Evolutionary conservation across 1,140 invertebrate genomes (phyloP), one percentile per base, ranked within the genome.

Genomic region (Drosophila persimilis): DNA sequence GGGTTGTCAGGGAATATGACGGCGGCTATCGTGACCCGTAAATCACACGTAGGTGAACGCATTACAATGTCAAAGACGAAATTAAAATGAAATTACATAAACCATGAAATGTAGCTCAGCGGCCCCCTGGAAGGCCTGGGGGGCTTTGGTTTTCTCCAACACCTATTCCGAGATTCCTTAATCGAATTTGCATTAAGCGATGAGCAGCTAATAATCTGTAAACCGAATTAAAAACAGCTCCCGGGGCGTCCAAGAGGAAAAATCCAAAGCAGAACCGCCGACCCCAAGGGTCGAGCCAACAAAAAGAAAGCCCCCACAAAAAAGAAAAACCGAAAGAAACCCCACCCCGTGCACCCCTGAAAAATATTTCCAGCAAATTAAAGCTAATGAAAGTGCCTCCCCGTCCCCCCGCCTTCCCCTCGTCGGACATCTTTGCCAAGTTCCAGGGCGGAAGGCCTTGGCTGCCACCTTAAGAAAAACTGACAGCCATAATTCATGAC

Each of bases 181-280:
- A 86, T 83, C 83, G 75, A 88, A 88, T 88, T 88, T 83, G 67
- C 78, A 76, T 79, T 88, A 86, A 63, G 67, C 74, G 61, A 78
- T 89, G 85, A 77, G 74, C 73, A 89, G 85, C 85, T 89, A 89
- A 89, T 89, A 89, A 89, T 80, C 85, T 86, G 80, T 89, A 85
- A 89, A 89, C 77, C 77, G 61, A 74, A 89, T 84, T 84, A 80
- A 89, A 89, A 89, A 77, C 45, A 66, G 73, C 80, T 86, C 73
- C 72, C 31, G 9, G 29, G 58, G 69, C 77, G 85, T 80, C 71
- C 61, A 74, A 69, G 55, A 64, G 67, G 54, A 83, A 88, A 80
- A 72, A 56, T n/a, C 60, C 60, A 72, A 51, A 71, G 62, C 54
- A 67, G 61, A 77, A 73, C 54, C 24, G 51, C 52, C 55, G 67